Evolutionary conservation across 2,113 vertebrate genomes (phyloP).

Genomic region (Triplophysa siluroides): DNA sequence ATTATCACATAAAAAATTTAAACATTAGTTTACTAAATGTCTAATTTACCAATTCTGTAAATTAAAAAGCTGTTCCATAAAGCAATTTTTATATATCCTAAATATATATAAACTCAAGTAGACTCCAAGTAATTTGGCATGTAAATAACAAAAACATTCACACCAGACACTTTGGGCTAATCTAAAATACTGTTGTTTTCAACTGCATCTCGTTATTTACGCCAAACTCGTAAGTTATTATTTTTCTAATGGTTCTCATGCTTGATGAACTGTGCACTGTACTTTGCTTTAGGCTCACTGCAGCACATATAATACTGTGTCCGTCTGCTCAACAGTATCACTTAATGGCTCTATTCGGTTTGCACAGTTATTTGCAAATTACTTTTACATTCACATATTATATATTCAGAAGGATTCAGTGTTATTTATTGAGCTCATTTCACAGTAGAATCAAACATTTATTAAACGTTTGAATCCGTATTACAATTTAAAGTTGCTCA

Average conservation of each 20-base stretch:
- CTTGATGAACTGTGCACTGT: constrained; percentile 65
- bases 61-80: too few species aligned
- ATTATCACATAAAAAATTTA: neutral
- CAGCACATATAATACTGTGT: constrained; percentile 54
- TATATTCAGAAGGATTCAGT: constrained; percentile 21
- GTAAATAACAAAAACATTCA: constrained; percentile 43
- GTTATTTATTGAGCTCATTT: constrained; percentile 40
- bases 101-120: neutral
- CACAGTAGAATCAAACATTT: constrained; percentile 12
- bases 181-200: constrained; percentile 42
- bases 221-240: constrained; percentile 38
- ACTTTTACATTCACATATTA: constrained; percentile 13
- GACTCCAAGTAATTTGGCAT: constrained; percentile 32
- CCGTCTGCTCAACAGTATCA: constrained; percentile 37
- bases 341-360: constrained; percentile 54
- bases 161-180: constrained; percentile 33
- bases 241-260: constrained; percentile 52
- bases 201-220: constrained; percentile 47
- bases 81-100: too few species aligned
- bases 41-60: neutral
- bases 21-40: neutral
- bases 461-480: neutral
- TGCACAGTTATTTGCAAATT: constrained; percentile 7
- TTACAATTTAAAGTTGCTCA: neutral
- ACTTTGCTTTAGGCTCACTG: constrained; percentile 52